phyloP scores from a whole-genome alignment of 2,113 vertebrate species.

The Rhodinocichla rosea region DNA sequence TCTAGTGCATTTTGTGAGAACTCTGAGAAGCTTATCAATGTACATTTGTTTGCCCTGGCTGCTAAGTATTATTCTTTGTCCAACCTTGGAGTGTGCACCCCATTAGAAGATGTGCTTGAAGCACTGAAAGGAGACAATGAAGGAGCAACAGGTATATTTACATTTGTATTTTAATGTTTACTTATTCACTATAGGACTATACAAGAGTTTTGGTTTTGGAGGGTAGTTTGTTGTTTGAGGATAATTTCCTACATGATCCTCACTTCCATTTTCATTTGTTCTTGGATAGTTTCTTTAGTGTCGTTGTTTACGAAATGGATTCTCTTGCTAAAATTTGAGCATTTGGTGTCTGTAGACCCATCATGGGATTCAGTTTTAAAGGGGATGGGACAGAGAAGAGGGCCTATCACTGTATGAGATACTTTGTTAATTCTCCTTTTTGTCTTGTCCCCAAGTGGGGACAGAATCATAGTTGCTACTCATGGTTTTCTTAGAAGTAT shows the following conservation, averaged over 20 bases:
- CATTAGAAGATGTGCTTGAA: constrained; percentile 77
- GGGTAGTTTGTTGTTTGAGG: background rate
- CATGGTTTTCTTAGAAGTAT: background rate
- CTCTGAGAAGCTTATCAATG: constrained; percentile 78
- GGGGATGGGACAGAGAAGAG: background rate
- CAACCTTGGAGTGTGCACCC: constrained; percentile 79
- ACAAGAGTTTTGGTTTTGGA: background rate
- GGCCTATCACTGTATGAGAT: background rate
- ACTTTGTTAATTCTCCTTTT: background rate
- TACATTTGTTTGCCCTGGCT: constrained; percentile 74
- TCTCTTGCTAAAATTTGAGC: background rate
- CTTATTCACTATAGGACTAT: background rate
- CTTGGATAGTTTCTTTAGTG: background rate
- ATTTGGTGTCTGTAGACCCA: background rate
- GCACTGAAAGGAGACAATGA: constrained; percentile 59
- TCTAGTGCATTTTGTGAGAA: constrained; percentile 80
- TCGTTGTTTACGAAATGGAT: background rate
- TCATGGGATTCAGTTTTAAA: background rate
- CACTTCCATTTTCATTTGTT: background rate
- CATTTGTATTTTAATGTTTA: background rate
- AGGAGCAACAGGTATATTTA: constrained; percentile 52
- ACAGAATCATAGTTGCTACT: background rate
- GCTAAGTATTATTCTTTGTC: constrained; percentile 80
- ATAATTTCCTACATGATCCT: background rate
- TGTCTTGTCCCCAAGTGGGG: background rate